Evolutionary conservation across 2,888 invertebrate genomes (phyloP).

Genomic region (Heliconius sara): DNA sequence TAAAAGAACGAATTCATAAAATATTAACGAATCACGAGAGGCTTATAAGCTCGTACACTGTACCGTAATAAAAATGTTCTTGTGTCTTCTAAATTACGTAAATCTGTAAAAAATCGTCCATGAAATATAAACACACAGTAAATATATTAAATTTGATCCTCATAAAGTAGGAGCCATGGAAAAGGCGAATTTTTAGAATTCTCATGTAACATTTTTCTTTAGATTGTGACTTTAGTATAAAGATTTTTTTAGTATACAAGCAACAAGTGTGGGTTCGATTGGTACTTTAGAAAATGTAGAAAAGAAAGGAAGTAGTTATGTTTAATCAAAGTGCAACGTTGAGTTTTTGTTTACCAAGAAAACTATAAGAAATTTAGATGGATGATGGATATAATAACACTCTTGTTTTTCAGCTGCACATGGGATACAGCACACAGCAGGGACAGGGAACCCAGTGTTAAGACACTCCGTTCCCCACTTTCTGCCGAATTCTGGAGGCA

Average conservation of each 20-base stretch:
- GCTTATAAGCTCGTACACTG: not conserved
- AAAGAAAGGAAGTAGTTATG: too few relatives aligned
- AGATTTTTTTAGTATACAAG: not conserved
- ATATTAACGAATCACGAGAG: not conserved
- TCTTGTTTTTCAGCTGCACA: too few relatives aligned
- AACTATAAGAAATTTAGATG: too few relatives aligned
- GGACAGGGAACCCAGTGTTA: too few relatives aligned
- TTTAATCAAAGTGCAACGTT: too few relatives aligned
- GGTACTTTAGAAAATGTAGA: too few relatives aligned
- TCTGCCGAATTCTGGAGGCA: too few relatives aligned
- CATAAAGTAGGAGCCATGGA: not conserved
- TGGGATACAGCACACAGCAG: too few relatives aligned
- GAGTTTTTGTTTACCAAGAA: too few relatives aligned
- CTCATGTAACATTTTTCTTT: not conserved
- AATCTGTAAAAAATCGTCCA: constrained; percentile 19
- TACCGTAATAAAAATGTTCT: constrained; percentile 25
- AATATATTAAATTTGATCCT: constrained; percentile 35
- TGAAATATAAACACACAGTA: constrained; percentile 26
- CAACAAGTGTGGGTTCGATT: too few relatives aligned
- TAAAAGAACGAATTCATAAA: constrained; percentile 1
- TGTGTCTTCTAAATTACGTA: constrained; percentile 1
- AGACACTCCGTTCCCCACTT: too few relatives aligned
- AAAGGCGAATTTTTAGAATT: not conserved
- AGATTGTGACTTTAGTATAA: not conserved
- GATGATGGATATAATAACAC: too few relatives aligned